Base-by-base conservation (phyloP, 2,888 invertebrate genomes). In the Spodoptera exigua region DNA sequence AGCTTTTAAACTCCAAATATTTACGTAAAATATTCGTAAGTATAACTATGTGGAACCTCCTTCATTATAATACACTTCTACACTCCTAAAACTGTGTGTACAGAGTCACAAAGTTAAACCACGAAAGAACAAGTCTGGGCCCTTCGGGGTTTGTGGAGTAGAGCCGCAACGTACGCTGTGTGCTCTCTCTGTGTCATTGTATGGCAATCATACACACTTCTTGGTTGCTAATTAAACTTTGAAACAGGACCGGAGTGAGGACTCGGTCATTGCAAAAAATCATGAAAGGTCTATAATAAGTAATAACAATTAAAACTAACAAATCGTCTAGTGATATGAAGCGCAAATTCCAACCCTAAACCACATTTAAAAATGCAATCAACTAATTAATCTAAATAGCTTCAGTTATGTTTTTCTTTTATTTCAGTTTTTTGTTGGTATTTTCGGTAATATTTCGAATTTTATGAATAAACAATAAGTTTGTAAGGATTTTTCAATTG, bases 31-130 rank as follows among this genome's bases (percentile, higher is more conserved):
- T 45, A 48, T 57, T 40, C 44, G 41, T 44, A 37, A 49, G 44
- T 18, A 35, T 43, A 64, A 63, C 43, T 36, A 55, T 40, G 59
- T 18, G 40, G 35, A 17, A 34, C 13, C 12, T 11, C 13, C 40
- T 48, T 47, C 67, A 67, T 60, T 48, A 67, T 60, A 67, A 44
- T 44, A 9, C 43, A 37, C 13, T 59, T 9, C 35, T 57, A 54
- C 35, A 41, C 27, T n/a, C n/a, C n/a, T n/a, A n/a, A n/a, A n/a
- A n/a, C 17, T 52, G 39, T 61, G 55, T 61, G 55, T 45, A 34
- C 35, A 9, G 7, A 67, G 67, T 70, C 52, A 57, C 36, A 16
- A 70, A 71, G 68, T 67, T 57, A 57, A 36, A 36, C 49, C 47
- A 54, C 67, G 54, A 67, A 71, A 57, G 58, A 61, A 66, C 61